These are phyloP conservation scores for Coregonus sp. DNA, from an alignment of 2,797 vertebrate genomes.

Conservation along the genomic window DNA sequence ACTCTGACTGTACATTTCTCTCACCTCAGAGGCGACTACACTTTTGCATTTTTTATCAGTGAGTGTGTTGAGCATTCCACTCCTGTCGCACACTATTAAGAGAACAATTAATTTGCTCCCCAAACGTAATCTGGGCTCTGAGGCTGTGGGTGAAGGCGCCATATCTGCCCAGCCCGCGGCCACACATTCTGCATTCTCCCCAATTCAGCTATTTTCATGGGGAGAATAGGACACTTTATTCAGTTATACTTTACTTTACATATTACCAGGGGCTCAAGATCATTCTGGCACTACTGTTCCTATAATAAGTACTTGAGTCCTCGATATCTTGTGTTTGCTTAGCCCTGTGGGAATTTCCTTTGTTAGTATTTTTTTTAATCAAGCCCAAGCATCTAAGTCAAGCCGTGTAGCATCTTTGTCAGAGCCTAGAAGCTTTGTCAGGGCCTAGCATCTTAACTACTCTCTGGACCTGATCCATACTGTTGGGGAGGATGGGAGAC, in stretches of 20 bases:
- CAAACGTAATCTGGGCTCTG: constrained; percentile 45
- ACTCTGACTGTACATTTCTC: constrained; percentile 23
- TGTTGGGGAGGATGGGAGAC: neutral
- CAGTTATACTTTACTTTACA: constrained; percentile 12
- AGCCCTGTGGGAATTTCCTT: neutral
- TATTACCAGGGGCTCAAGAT: constrained; percentile 9
- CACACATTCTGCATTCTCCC: constrained; percentile 27
- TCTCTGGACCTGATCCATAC: neutral
- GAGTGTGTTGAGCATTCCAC: constrained; percentile 56
- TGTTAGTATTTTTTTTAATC: no score
- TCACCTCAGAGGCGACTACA: constrained; percentile 37
- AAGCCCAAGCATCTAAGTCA: neutral
- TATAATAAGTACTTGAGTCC: no score
- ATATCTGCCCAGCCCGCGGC: constrained; percentile 28
- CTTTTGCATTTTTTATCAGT: constrained; percentile 46
- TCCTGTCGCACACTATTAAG: constrained; percentile 68
- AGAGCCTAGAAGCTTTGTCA: neutral
- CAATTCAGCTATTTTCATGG: constrained; percentile 33
- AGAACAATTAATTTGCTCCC: constrained; percentile 68
- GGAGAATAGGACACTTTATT: constrained; percentile 17
- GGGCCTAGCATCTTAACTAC: neutral
- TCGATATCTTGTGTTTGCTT: neutral
- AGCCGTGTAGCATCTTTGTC: neutral
- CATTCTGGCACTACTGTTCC: neutral
- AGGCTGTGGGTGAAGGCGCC: constrained; percentile 55